A percentile compares a stretch with the other conserved stretches of the same genome.
Conservation (phyloP, 2,888 invertebrate genomes). For the Baronia brevicornis region DNA sequence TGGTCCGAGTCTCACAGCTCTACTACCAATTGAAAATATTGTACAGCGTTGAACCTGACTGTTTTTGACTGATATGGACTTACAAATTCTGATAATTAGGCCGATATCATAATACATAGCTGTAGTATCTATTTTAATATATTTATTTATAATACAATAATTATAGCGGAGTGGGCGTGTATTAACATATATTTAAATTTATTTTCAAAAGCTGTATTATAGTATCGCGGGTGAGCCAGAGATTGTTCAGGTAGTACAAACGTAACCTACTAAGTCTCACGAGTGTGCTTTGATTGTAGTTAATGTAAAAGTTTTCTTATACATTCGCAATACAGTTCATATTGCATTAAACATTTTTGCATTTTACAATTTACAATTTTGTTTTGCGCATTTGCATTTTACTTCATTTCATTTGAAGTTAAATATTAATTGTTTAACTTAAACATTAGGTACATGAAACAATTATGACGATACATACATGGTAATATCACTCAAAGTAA, state of each 20-base stretch:
- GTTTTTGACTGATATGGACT: too few species aligned
- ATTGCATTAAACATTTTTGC: background rate
- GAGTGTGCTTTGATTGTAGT: constrained; percentile 18
- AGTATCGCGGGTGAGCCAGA: constrained; percentile 58
- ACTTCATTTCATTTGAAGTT: too few species aligned
- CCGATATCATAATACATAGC: background rate
- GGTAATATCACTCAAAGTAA: too few species aligned
- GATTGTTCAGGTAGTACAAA: constrained; percentile 64
- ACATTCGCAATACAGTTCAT: constrained; percentile 1
- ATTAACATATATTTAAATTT: constrained; percentile 26
- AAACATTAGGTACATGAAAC: too few species aligned
- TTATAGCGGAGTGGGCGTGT: background rate
- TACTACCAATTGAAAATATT: too few species aligned
- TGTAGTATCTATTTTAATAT: background rate
- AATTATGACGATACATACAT: too few species aligned
- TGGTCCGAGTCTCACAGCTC: too few species aligned
- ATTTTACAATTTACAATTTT: background rate
- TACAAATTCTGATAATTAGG: too few species aligned
- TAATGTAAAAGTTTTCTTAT: constrained; percentile 13
- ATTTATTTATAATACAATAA: background rate
- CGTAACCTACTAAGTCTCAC: constrained; percentile 15
- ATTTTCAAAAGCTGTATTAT: constrained; percentile 58
- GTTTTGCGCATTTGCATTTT: too few species aligned
- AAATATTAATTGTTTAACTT: too few species aligned
- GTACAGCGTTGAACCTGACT: too few species aligned